A percentile compares a stretch with the other conserved stretches of the same genome.
Evolutionary conservation across 2,797 vertebrate species (phyloP).

Genomic region (Macrochelys suwanniensis): DNA sequence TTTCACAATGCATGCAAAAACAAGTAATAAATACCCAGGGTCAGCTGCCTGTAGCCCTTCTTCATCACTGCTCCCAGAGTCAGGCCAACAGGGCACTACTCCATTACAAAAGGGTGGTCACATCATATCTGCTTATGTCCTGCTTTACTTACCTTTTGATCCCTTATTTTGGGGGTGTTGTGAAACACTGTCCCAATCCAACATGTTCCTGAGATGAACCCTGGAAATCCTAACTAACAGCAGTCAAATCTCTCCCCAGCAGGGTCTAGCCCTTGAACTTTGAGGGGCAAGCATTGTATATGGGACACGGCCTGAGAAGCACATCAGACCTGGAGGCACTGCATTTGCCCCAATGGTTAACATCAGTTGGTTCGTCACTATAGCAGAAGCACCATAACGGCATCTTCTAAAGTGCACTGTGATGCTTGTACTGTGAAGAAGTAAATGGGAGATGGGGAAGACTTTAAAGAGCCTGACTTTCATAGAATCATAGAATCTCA

Average conservation of each 20-base stretch:
- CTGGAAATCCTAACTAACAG: background rate
- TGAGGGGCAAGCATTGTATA: background rate
- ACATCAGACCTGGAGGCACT: background rate
- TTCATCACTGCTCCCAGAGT: background rate
- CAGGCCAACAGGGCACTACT: background rate
- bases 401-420: background rate
- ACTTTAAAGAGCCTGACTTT: constrained; percentile 16
- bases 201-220: background rate
- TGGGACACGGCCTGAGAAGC: background rate
- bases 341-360: background rate
- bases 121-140: background rate
- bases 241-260: background rate
- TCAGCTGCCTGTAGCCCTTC: background rate
- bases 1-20: background rate
- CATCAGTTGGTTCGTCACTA: background rate
- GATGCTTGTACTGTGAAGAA: background rate
- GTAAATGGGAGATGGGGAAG: background rate
- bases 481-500: background rate
- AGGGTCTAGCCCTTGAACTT: background rate
- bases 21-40: background rate
- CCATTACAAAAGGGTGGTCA: background rate
- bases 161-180: background rate
- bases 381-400: background rate
- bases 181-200: background rate
- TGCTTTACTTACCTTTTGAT: background rate